A percentile compares a stretch with the other conserved stretches of the same genome.
Evolutionary conservation across 2,113 vertebrate genomes (phyloP).

Genomic region (Notarius quadriscutis): DNA sequence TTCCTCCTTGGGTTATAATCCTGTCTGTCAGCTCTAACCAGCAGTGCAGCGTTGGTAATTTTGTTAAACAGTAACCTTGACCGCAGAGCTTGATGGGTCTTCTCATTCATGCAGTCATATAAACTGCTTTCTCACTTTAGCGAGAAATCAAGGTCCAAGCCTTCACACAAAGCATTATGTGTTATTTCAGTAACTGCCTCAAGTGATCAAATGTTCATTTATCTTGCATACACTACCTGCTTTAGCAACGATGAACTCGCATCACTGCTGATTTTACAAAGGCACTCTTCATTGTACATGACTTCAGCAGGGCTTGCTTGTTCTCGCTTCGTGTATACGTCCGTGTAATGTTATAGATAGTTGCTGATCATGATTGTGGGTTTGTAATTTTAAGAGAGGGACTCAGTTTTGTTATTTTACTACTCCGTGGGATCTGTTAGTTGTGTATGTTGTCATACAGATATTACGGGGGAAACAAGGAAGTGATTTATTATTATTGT

Average conservation of each 20-base stretch:
- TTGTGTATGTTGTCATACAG: constrained; percentile 45
- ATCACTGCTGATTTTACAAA: neutral
- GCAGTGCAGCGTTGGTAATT: neutral
- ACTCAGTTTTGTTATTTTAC: constrained; percentile 55
- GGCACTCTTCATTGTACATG: neutral
- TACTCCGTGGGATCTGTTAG: constrained; percentile 39
- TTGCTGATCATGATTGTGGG: neutral
- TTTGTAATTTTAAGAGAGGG: neutral
- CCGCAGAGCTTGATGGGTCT: neutral
- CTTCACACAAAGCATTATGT: neutral
- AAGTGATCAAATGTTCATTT: constrained; percentile 1
- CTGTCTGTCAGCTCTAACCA: constrained; percentile 8
- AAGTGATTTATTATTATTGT: constrained; percentile 44
- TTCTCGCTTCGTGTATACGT: constrained; percentile 8
- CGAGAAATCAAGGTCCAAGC: neutral
- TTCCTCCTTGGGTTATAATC: constrained; percentile 3
- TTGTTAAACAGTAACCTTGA: neutral
- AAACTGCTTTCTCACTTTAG: neutral
- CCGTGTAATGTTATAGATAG: constrained; percentile 2
- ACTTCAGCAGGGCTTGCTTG: neutral
- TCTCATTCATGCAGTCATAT: neutral
- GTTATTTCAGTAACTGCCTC: constrained; percentile 10
- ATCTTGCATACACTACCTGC: neutral
- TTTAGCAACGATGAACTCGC: neutral
- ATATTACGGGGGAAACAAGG: constrained; percentile 48